phyloP scores from a whole-genome alignment of 2,797 vertebrate species.

The Echeneis naucrates region DNA sequence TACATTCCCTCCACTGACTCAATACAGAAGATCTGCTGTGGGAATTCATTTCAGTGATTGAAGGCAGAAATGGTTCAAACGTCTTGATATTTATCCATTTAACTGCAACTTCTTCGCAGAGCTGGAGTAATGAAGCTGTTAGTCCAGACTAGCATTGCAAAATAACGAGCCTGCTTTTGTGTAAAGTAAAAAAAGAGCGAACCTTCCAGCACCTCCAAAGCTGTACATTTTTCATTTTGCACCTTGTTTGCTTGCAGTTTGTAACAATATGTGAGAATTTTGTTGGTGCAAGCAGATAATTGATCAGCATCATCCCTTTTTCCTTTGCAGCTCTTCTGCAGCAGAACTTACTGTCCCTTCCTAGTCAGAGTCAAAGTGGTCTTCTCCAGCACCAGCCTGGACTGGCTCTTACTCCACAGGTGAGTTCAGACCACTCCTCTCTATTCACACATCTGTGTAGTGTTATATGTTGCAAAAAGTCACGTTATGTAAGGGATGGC shows the following conservation, averaged over 20 bases:
- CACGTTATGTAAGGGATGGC: neutral
- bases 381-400: constrained; percentile 93
- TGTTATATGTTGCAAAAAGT: neutral
- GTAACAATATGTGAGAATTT: no score
- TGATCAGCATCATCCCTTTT: neutral
- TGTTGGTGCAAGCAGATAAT: neutral
- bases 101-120: neutral
- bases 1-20: neutral
- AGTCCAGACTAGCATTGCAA: no score
- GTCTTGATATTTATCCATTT: neutral
- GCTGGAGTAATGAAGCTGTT: no score
- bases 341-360: constrained; percentile 92
- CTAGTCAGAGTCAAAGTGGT: constrained; percentile 87
- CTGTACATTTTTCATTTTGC: no score
- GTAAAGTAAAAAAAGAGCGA: no score
- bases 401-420: constrained; percentile 92
- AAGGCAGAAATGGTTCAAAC: neutral
- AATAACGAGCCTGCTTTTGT: no score
- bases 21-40: neutral
- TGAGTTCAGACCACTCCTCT: constrained; percentile 66
- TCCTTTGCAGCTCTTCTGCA: constrained; percentile 87
- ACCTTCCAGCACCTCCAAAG: no score
- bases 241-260: no score
- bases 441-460: neutral
- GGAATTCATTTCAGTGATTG: neutral